phyloP scores from a whole-genome alignment of 2,113 vertebrate genomes.

The Candoia aspera region DNA sequence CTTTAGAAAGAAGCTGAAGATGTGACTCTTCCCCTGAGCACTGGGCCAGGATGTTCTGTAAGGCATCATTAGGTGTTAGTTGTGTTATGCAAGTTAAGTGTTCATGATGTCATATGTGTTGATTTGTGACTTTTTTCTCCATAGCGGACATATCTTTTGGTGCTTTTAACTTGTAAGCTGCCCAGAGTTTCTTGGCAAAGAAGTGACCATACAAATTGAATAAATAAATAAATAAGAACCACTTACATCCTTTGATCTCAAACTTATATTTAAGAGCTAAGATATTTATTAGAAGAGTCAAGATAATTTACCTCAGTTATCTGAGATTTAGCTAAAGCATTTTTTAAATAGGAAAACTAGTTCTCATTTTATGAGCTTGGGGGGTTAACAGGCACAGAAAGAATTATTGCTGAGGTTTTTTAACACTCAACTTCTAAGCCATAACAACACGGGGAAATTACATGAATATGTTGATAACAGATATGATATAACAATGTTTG shows the following conservation, averaged over 20 bases:
- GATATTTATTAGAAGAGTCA: neutral
- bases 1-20: neutral
- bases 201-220: neutral
- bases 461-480: neutral
- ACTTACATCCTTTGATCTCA: neutral
- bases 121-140: neutral
- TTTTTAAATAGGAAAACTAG: neutral
- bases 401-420: neutral
- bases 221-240: conserved; percentile 1
- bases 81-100: neutral
- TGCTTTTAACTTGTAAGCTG: neutral
- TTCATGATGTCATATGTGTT: neutral
- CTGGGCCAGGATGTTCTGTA: neutral
- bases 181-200: neutral
- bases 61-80: neutral
- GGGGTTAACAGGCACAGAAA: neutral
- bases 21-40: neutral
- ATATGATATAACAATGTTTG: neutral
- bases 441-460: neutral
- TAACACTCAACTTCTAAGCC: neutral
- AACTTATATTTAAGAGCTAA: neutral
- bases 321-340: conserved; percentile 4
- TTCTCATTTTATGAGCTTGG: neutral
- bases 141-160: neutral
- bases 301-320: neutral